phyloP scores from a whole-genome alignment of 1,140 invertebrate genomes.

The Carcinoscorpius rotundicauda region DNA sequence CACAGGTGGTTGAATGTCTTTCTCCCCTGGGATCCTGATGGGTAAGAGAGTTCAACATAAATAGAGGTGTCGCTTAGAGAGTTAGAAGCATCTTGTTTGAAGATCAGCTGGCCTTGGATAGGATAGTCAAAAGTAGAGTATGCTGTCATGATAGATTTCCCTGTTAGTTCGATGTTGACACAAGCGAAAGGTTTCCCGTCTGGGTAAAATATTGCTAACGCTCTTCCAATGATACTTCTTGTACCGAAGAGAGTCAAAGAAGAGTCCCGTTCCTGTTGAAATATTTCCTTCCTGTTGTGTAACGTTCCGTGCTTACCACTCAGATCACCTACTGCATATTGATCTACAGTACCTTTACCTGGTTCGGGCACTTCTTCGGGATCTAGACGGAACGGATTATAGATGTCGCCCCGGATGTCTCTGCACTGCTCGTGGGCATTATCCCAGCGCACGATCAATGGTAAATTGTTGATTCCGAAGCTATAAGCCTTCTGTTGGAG shows the following conservation, averaged over 20 bases:
- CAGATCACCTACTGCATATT: conserved; percentile 74
- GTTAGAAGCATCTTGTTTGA: conserved; percentile 61
- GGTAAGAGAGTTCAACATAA: conserved; percentile 28
- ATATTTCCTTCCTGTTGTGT: not conserved
- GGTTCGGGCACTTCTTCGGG: conserved; percentile 25
- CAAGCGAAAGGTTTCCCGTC: conserved; percentile 35
- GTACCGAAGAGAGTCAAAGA: conserved; percentile 62
- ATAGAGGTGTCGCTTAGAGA: conserved; percentile 63
- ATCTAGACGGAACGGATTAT: conserved; percentile 38
- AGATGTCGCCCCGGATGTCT: conserved; percentile 32
- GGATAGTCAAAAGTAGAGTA: conserved; percentile 52
- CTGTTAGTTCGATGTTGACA: conserved; percentile 33
- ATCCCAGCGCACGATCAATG: conserved; percentile 29
- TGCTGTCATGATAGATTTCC: conserved; percentile 26
- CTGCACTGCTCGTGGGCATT: conserved; percentile 27
- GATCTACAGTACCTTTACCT: conserved; percentile 54
- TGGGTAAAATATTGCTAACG: conserved; percentile 55
- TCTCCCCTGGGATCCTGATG: conserved; percentile 34
- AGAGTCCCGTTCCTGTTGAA: conserved; percentile 7
- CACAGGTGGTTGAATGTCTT: conserved; percentile 52
- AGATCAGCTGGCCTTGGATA: conserved; percentile 70
- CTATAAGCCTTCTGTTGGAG: conserved; percentile 31
- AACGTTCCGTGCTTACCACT: conserved; percentile 59
- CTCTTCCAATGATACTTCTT: conserved; percentile 61
- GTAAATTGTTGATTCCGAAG: conserved; percentile 40